Evolutionary conservation across 2,113 vertebrate species (phyloP).

Genomic region (Siniperca chuatsi): DNA sequence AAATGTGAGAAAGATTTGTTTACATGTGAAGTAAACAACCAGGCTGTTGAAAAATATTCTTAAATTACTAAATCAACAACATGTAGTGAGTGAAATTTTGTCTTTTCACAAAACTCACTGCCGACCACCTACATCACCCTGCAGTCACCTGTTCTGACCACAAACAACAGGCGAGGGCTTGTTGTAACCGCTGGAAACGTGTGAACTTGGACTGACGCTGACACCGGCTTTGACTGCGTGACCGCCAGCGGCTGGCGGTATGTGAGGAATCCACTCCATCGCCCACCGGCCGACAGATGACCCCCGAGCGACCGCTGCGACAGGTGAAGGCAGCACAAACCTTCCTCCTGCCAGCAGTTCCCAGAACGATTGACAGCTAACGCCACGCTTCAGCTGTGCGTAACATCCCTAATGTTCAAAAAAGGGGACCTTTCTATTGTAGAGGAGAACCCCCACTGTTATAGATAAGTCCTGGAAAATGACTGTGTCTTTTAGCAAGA

Average conservation of each 20-base stretch:
- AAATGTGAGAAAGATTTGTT: background rate
- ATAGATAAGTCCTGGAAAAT: background rate
- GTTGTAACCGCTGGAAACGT: constrained; percentile 61
- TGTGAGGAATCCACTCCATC: constrained; percentile 75
- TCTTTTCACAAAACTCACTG: background rate
- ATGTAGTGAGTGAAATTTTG: background rate
- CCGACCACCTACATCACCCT: constrained; percentile 35
- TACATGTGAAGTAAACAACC: background rate
- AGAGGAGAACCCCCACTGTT: background rate
- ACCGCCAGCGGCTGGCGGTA: constrained; percentile 50
- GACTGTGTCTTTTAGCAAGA: background rate
- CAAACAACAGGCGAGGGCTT: constrained; percentile 73
- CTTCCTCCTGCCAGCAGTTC: constrained; percentile 12
- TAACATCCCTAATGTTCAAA: background rate
- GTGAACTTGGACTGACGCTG: constrained; percentile 64
- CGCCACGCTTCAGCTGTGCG: background rate
- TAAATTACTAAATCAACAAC: background rate
- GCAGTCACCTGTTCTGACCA: constrained; percentile 32
- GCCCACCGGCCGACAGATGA: constrained; percentile 60
- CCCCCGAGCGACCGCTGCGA: constrained; percentile 53
- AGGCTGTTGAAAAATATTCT: no score
- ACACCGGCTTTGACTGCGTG: constrained; percentile 56
- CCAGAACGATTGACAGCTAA: constrained; percentile 18
- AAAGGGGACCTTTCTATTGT: background rate
- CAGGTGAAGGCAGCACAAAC: constrained; percentile 62